phyloP scores from a whole-genome alignment of 2,888 invertebrate genomes.

The Drepana falcataria region DNA sequence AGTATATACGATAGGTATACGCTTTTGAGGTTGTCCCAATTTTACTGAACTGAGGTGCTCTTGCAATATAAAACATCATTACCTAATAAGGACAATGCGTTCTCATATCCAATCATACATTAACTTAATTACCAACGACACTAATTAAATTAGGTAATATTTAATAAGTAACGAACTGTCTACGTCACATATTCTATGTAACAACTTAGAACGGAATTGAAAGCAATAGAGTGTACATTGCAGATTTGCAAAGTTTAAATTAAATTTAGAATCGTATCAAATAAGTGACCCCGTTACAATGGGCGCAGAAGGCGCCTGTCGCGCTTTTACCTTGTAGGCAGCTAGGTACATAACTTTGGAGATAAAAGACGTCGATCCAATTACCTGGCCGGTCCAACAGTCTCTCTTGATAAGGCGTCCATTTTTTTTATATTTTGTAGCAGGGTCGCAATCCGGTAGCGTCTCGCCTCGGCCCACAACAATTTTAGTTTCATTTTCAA shows the following conservation, averaged over 20 bases:
- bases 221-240: background rate
- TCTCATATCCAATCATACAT: too few species aligned
- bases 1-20: too few species aligned
- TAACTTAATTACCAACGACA: too few species aligned
- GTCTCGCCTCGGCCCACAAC: slow-evolving; percentile 31
- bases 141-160: too few species aligned
- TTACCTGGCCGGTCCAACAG: slow-evolving; percentile 26
- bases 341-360: slow-evolving; percentile 7
- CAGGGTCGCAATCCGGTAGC: slow-evolving; percentile 5
- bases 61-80: too few species aligned
- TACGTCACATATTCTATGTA: too few species aligned
- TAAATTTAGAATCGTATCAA: slow-evolving; percentile 21
- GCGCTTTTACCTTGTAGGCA: background rate
- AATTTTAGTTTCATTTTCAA: slow-evolving; percentile 48
- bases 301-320: slow-evolving; percentile 3
- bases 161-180: too few species aligned
- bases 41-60: too few species aligned
- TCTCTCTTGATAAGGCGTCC: slow-evolving; percentile 31
- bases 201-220: slow-evolving; percentile 5
- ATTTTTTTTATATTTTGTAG: slow-evolving; percentile 29
- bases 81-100: too few species aligned
- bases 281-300: slow-evolving; percentile 13
- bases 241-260: background rate
- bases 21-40: too few species aligned
- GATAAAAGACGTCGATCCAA: slow-evolving; percentile 32